phyloP scores from a whole-genome alignment of 2,888 invertebrate genomes.

The Metopia argyrocephala region DNA sequence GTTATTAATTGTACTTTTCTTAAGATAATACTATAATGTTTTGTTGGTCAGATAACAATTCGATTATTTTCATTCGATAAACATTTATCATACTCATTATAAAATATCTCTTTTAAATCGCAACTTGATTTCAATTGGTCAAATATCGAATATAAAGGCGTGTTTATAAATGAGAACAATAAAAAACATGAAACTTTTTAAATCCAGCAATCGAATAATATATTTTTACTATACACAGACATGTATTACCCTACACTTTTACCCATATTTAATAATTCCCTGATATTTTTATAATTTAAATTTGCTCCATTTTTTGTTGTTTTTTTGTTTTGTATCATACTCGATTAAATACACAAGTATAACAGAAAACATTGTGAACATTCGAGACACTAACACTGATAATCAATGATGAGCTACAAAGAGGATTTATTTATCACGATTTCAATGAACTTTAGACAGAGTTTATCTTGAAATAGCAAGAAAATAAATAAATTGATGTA shows the following conservation, averaged over 20 bases:
- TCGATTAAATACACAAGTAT: background rate
- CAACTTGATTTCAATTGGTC: conserved; percentile 53
- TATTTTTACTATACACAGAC: too few species aligned
- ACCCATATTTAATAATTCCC: too few species aligned
- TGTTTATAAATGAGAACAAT: conserved; percentile 29
- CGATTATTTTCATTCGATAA: conserved; percentile 75
- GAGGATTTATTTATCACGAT: conserved; percentile 75
- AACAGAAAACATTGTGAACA: conserved; percentile 44
- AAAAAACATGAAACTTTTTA: background rate
- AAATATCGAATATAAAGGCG: conserved; percentile 42
- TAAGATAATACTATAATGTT: too few species aligned
- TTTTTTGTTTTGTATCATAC: too few species aligned
- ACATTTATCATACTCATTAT: conserved; percentile 75
- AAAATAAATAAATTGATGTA: conserved; percentile 56
- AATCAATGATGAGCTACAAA: conserved; percentile 58
- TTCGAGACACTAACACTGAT: conserved; percentile 61
- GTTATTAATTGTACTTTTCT: too few species aligned
- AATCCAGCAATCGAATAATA: conserved; percentile 3
- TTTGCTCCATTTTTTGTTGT: too few species aligned
- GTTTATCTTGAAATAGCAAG: conserved; percentile 73
- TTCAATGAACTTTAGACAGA: conserved; percentile 77
- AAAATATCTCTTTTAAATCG: conserved; percentile 54
- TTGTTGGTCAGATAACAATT: too few species aligned
- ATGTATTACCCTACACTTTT: too few species aligned
- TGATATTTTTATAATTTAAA: too few species aligned